phyloP scores from a whole-genome alignment of 2,888 invertebrate genomes.

The Napeogenes inachia region DNA sequence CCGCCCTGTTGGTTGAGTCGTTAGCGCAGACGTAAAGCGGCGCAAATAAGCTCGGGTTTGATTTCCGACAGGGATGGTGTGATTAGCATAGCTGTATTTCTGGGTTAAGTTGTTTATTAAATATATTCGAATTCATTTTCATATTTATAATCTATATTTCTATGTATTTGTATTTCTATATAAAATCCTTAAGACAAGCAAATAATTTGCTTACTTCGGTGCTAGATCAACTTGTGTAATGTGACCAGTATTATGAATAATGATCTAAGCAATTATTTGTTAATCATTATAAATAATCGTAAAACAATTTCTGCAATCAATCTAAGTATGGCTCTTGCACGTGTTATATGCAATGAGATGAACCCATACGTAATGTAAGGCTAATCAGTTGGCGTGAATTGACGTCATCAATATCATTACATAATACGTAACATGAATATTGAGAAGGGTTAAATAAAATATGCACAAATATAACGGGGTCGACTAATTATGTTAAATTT shows the following conservation, averaged over 20 bases:
- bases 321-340: background rate
- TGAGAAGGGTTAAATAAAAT: conserved; percentile 15
- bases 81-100: no score
- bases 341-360: conserved; percentile 13
- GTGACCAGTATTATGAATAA: background rate
- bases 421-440: conserved; percentile 12
- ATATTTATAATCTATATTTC: no score
- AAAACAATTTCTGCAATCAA: conserved; percentile 8
- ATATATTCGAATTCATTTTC: no score
- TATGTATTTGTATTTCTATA: background rate
- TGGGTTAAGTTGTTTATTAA: no score
- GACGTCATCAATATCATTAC: conserved; percentile 17
- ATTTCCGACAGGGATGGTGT: no score
- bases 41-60: no score
- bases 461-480: background rate
- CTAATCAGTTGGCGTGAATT: conserved; percentile 20
- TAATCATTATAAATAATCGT: background rate
- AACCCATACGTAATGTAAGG: conserved; percentile 8
- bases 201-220: no score
- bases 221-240: no score
- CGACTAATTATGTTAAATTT: background rate
- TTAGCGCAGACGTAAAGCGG: no score
- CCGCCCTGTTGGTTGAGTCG: no score
- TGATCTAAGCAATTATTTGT: background rate
- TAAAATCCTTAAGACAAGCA: no score